Conservation (phyloP, 53 echinoderm and acorn worm species). For the Echinometra lucunter region DNA sequence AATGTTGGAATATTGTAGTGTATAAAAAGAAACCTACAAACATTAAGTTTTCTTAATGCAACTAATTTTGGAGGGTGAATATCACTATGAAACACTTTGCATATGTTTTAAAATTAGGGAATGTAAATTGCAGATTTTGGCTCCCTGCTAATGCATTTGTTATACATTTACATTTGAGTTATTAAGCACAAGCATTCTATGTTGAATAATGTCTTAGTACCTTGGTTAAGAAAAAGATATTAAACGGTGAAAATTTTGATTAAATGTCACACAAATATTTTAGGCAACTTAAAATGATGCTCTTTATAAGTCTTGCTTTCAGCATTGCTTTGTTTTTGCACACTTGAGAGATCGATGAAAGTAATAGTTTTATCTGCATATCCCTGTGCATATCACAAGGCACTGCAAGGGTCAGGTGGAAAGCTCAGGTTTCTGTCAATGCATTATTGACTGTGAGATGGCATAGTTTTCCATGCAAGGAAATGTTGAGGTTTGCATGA, state of each 20-base stretch:
- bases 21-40: no score
- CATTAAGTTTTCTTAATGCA: neutral
- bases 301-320: neutral
- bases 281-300: neutral
- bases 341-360: conserved; percentile 44
- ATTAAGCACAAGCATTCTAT: neutral
- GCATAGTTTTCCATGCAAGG: conserved; percentile 27
- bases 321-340: conserved; percentile 45
- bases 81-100: neutral
- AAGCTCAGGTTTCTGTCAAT: conserved; percentile 61
- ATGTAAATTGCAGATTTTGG: neutral
- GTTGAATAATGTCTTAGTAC: neutral
- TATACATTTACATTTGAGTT: neutral
- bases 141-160: neutral
- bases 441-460: conserved; percentile 49
- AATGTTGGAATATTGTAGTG: neutral
- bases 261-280: neutral
- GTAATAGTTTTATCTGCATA: conserved; percentile 63
- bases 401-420: conserved; percentile 63
- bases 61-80: neutral
- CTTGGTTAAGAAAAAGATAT: neutral
- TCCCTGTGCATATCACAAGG: conserved; percentile 55
- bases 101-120: neutral
- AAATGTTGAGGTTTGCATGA: neutral
- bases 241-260: neutral